Conservation (phyloP, 2,113 vertebrate genomes). For the Sprattus sprattus region DNA sequence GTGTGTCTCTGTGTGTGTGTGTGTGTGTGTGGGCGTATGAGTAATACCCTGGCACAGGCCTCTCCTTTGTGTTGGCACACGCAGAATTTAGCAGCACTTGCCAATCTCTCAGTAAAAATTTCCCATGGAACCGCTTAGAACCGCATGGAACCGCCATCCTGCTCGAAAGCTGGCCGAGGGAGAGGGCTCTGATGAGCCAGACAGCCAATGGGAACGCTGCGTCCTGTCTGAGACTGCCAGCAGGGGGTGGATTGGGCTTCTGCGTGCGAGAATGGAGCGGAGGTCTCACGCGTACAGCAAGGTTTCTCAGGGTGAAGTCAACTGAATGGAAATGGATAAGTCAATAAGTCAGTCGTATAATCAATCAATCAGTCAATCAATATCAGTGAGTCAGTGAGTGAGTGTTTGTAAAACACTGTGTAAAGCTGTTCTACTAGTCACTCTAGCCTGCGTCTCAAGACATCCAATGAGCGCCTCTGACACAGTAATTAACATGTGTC, state of each 20-base stretch:
- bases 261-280: neutral
- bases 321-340: neutral
- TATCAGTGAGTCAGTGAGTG: neutral
- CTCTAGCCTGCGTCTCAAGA: too few species aligned
- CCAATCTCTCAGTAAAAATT: conserved; percentile 68
- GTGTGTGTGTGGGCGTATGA: conserved; percentile 51
- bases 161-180: conserved; percentile 54
- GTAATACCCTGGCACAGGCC: conserved; percentile 49
- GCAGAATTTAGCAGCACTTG: conserved; percentile 56
- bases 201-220: neutral
- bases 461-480: too few species aligned
- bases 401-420: too few species aligned
- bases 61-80: conserved; percentile 57
- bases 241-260: too few species aligned
- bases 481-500: too few species aligned
- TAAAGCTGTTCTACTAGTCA: too few species aligned
- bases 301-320: neutral
- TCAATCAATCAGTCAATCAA: neutral
- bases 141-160: conserved; percentile 59
- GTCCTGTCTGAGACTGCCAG: too few species aligned
- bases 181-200: neutral
- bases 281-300: neutral
- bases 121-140: too few species aligned
- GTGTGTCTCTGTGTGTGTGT: too few species aligned
- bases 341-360: neutral